Evolutionary conservation across 2,888 invertebrate species (phyloP).

Genomic region (Bombylius discolor): DNA sequence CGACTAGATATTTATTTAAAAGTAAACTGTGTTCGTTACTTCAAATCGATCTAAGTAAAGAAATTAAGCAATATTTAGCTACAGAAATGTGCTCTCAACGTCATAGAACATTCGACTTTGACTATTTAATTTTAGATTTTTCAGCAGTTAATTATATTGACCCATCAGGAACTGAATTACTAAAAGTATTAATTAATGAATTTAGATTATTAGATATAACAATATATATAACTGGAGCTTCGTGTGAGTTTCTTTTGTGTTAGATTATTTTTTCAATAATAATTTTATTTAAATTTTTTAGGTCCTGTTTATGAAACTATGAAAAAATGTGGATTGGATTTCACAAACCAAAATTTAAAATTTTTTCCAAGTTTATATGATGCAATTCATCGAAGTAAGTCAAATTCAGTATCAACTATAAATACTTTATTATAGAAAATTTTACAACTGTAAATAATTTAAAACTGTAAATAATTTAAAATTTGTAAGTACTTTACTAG

Average conservation of each 20-base stretch:
- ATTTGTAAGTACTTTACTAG: too few relatives aligned
- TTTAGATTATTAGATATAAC: conserved; percentile 39
- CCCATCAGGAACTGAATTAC: conserved; percentile 41
- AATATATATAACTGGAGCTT: conserved; percentile 39
- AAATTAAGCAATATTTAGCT: conserved; percentile 5
- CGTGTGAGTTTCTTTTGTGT: conserved; percentile 23
- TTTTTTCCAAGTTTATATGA: conserved; percentile 19
- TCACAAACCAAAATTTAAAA: conserved; percentile 26
- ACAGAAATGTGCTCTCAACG: background rate
- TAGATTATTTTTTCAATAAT: background rate
- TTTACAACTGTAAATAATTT: too few relatives aligned
- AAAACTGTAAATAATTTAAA: too few relatives aligned
- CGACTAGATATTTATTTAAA: conserved; percentile 40
- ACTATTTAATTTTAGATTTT: conserved; percentile 42
- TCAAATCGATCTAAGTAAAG: conserved; percentile 13
- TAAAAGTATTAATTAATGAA: conserved; percentile 37
- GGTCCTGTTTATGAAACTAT: conserved; percentile 33
- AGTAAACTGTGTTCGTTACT: conserved; percentile 12
- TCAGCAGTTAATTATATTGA: conserved; percentile 45
- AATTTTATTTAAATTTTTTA: background rate
- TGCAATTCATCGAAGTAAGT: conserved; percentile 10
- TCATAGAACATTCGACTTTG: conserved; percentile 1
- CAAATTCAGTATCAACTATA: background rate
- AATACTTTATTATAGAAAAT: background rate
- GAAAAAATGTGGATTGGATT: conserved; percentile 27